Evolutionary conservation across 2,888 invertebrate genomes (phyloP).

Genomic region (Caenorhabditis sp.): DNA sequence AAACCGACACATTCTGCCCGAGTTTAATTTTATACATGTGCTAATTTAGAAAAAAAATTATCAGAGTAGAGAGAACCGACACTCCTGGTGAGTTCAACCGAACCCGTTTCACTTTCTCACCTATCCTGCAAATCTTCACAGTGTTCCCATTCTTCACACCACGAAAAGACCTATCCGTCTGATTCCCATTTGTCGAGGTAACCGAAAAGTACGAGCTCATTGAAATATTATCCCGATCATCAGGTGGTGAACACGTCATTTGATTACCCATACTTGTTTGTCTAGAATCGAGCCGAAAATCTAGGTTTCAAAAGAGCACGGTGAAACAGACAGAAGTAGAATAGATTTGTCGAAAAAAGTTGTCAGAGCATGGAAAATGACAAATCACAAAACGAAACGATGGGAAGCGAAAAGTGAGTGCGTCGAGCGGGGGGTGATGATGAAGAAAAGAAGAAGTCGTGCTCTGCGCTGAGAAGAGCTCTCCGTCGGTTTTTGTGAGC

Average conservation of each 20-base stretch:
- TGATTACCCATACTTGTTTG: constrained; percentile 60
- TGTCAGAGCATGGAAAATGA: background rate
- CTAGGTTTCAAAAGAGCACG: background rate
- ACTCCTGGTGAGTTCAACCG: too few relatives aligned
- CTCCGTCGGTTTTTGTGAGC: constrained; percentile 42
- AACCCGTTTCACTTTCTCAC: too few relatives aligned
- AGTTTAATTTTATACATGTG: too few relatives aligned
- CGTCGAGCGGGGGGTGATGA: too few relatives aligned
- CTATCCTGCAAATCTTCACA: constrained; percentile 21
- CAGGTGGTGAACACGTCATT: constrained; percentile 52
- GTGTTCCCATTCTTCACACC: constrained; percentile 33
- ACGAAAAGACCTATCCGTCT: constrained; percentile 31
- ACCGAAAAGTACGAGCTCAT: constrained; percentile 66
- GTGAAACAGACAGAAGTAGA: background rate
- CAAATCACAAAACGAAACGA: constrained; percentile 43
- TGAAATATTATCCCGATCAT: constrained; percentile 55
- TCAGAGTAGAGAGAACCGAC: too few relatives aligned
- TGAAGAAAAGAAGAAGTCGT: constrained; percentile 40
- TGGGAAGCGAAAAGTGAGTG: constrained; percentile 37
- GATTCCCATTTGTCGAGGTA: constrained; percentile 33
- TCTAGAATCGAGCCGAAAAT: background rate
- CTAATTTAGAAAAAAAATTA: too few relatives aligned
- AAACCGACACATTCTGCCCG: too few relatives aligned
- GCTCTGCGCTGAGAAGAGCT: constrained; percentile 30
- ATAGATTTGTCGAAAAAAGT: constrained; percentile 13